Conservation (phyloP, 2,888 invertebrate species). For the Ctenicera cuprea region DNA sequence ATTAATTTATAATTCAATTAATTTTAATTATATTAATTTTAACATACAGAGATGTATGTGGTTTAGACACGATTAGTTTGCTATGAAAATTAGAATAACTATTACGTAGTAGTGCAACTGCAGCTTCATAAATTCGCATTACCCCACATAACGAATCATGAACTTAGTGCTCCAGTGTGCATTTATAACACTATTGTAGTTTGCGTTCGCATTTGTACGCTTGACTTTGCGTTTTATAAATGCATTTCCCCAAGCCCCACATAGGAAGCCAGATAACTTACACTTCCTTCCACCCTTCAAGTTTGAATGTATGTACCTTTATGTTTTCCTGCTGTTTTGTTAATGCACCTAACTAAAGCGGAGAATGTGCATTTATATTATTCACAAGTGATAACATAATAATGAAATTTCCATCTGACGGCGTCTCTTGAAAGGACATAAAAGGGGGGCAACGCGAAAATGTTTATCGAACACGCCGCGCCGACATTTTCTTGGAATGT, state of each 20-base stretch:
- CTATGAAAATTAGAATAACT: not conserved
- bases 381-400: not conserved
- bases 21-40: no score
- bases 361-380: not conserved
- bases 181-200: constrained; percentile 5
- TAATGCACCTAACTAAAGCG: constrained; percentile 36
- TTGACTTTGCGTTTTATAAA: constrained; percentile 51
- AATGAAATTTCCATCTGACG: not conserved
- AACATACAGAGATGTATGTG: no score
- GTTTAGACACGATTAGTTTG: no score
- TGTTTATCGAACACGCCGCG: no score
- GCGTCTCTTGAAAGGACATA: no score
- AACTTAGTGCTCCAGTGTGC: constrained; percentile 4
- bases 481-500: no score
- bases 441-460: no score
- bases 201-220: constrained; percentile 39
- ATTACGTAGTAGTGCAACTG: no score
- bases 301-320: constrained; percentile 51
- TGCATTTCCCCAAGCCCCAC: constrained; percentile 45
- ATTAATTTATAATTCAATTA: no score
- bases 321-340: constrained; percentile 51
- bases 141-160: not conserved
- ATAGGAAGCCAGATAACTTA: constrained; percentile 52
- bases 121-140: constrained; percentile 19
- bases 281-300: constrained; percentile 52